A percentile compares a stretch with the other conserved stretches of the same genome.
phyloP scores from a whole-genome alignment of 2,113 vertebrate species.

The Platysternon megacephalum region DNA sequence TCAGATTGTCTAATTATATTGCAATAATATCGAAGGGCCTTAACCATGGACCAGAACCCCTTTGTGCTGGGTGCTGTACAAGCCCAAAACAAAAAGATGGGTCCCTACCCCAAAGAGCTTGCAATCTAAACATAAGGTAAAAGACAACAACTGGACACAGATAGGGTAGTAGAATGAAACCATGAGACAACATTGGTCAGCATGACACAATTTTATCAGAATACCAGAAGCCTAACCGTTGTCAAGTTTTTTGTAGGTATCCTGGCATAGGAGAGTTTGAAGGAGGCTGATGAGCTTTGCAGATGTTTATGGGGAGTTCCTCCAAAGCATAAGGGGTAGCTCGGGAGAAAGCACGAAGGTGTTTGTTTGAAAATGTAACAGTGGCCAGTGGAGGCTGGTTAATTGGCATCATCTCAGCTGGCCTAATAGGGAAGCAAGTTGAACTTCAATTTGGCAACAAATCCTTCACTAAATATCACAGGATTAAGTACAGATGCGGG shows the following conservation, averaged over 20 bases:
- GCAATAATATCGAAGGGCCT: neutral
- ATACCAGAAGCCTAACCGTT: neutral
- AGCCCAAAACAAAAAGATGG: neutral
- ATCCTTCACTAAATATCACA: neutral
- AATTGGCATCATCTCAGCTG: neutral
- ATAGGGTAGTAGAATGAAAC: neutral
- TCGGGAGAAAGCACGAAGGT: neutral
- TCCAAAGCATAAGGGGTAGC: accelerated
- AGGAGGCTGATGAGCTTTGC: neutral
- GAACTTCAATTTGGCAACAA: accelerated
- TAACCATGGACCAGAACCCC: neutral
- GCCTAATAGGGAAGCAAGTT: accelerated
- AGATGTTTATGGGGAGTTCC: neutral
- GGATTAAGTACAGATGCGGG: accelerated
- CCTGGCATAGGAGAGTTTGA: neutral
- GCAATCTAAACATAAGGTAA: neutral
- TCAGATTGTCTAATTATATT: neutral
- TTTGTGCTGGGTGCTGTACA: neutral
- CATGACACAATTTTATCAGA: neutral
- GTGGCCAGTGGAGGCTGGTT: neutral
- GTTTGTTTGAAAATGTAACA: neutral
- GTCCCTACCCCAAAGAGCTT: neutral
- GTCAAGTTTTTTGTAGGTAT: neutral
- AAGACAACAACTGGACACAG: neutral
- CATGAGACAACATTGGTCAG: neutral